Evolutionary conservation across 2,888 invertebrate species (phyloP).

Genomic region (Germaria angustata): DNA sequence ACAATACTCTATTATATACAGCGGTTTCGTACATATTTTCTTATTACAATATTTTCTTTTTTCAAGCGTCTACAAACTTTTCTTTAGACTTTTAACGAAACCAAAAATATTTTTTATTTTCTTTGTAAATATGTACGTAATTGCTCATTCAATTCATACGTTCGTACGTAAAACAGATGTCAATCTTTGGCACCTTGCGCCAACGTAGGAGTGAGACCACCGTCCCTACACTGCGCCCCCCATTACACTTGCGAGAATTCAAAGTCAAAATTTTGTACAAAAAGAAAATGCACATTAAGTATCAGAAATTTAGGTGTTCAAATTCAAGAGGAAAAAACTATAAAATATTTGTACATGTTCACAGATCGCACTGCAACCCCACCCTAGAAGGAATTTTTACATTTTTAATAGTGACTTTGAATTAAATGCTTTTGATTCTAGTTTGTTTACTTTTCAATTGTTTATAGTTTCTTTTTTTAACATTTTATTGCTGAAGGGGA

Average conservation of each 20-base stretch:
- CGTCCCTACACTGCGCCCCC: conserved; percentile 30
- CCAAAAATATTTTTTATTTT: conserved; percentile 28
- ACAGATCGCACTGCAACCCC: not conserved
- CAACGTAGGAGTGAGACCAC: conserved; percentile 10
- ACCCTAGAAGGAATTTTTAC: not conserved
- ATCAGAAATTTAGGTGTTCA: not conserved
- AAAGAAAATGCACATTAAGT: not conserved
- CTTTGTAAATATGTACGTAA: not conserved
- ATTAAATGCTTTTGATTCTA: not conserved
- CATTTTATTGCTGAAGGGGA: not conserved
- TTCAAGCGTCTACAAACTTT: conserved; percentile 2
- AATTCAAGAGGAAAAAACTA: not conserved
- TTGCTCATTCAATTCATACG: not conserved
- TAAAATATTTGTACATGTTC: not conserved
- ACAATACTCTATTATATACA: not conserved
- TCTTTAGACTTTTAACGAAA: conserved; percentile 25
- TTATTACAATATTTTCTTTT: conserved; percentile 26
- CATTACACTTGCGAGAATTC: conserved; percentile 22
- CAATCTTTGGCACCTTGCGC: conserved; percentile 56
- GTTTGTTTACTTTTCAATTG: conserved; percentile 23
- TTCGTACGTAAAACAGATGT: conserved; percentile 60
- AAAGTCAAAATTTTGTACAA: conserved; percentile 42
- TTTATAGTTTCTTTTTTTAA: not conserved
- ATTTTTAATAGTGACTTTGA: conserved; percentile 22
- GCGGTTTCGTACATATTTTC: conserved; percentile 10